Base-by-base conservation (phyloP, 2,797 vertebrate genomes). In the Eurystomus glaucurus region DNA sequence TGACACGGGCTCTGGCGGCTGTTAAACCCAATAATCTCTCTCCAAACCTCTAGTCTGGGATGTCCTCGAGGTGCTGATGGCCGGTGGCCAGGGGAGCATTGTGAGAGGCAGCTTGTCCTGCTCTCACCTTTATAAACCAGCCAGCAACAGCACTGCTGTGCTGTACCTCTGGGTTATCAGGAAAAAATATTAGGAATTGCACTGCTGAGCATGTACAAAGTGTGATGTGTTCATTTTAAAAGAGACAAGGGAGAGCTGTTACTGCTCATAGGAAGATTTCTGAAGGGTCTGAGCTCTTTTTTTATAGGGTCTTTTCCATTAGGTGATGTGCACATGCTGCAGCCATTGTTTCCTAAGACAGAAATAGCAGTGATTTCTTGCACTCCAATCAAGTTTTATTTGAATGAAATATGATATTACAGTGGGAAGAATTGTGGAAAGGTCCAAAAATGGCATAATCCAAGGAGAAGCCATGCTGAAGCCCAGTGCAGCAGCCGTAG, bases 111-210 rank as follows among this genome's bases (percentile, higher is more conserved):
- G 35, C n/a, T 9, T 20, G 21, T 72, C 50, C 90, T 58, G 41
- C n/a, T 64, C 72, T 74, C 23, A 1, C 25, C 9, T 20, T 22
- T 35, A 6, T 19, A 19, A 68, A 71, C 39, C 33, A 54, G 18
- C 37, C 22, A 3, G 43, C 9, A 33, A 1, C 1, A 1, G 48
- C 57, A 4, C 64, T 22, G 37, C n/a, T 2, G 0, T 12, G 0
- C 45, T 1, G 7, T 14, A 7, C 57, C 50, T 52, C 31, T 1
- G 28, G 22, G 35, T 7, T 57, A 8, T 11, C 4, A 2, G 31
- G 39, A 68, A 48, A 39, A 5, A 3, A 0, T 4, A 2, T 9
- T 4, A 28, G 50, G 57, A 79, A 23, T 39, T 57, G 35, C 19
- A 9, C 31, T 82, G 41, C 65, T 87, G 37, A 61, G 14, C 16